phyloP scores from a whole-genome alignment of 2,113 vertebrate species.

The Tamias sibiricus region DNA sequence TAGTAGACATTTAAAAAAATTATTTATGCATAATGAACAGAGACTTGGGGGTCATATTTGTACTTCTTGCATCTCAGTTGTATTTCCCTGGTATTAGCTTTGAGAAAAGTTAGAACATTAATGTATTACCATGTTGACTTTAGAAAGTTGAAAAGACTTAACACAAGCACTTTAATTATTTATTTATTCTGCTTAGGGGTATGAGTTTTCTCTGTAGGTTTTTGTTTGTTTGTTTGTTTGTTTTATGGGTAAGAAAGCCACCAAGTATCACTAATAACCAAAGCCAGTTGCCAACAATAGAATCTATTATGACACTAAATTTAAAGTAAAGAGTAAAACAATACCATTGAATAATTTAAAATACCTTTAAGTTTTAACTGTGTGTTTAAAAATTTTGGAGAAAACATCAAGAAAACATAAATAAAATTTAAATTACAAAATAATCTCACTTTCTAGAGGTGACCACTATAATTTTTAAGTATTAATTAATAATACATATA shows the following conservation, averaged over 20 bases:
- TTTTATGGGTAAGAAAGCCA: not conserved
- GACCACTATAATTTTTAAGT: not conserved
- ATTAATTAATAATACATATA: not conserved
- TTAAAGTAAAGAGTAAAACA: not conserved
- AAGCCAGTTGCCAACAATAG: not conserved
- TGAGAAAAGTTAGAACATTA: not conserved
- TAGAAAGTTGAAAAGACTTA: not conserved
- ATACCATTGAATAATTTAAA: constrained; percentile 7
- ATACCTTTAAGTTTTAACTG: not conserved
- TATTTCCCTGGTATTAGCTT: not conserved
- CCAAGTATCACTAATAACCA: not conserved
- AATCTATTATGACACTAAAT: not conserved
- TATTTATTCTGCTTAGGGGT: not conserved
- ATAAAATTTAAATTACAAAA: not conserved
- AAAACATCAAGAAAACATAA: not conserved
- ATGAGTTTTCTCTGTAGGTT: not conserved
- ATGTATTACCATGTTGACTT: not conserved
- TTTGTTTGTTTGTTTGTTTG: not conserved
- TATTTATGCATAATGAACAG: not conserved
- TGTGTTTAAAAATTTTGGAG: not conserved
- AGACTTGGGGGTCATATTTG: not conserved
- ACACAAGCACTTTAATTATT: not conserved
- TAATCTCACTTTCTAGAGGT: not conserved
- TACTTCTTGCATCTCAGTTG: not conserved
- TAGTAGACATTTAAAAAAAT: not conserved